Percentiles rank a stretch among this genome's conserved stretches.
phyloP scores from a whole-genome alignment of 92 coral and sea anemone species.

The Parazoanthus atlanticus region DNA sequence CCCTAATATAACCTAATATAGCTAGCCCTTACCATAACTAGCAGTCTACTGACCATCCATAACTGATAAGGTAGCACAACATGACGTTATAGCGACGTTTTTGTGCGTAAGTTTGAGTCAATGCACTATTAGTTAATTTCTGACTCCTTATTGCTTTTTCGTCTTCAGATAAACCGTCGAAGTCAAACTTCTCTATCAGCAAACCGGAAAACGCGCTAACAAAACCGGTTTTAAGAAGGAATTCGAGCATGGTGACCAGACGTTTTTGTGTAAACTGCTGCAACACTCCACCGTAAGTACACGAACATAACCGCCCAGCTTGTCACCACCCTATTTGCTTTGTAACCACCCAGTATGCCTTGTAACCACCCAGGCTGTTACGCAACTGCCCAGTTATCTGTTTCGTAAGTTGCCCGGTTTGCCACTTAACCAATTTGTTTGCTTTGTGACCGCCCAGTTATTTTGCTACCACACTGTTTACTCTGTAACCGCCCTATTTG shows the following conservation, averaged over 20 bases:
- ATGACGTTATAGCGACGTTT: too few species aligned
- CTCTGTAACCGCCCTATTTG: too few species aligned
- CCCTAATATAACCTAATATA: too few species aligned
- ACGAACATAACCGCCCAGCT: not conserved
- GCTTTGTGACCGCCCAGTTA: not conserved
- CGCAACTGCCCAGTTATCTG: not conserved
- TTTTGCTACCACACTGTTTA: too few species aligned
- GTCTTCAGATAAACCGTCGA: not conserved
- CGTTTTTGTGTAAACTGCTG: conserved; percentile 15
- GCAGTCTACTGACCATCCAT: not conserved
- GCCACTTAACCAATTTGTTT: not conserved
- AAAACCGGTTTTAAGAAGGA: not conserved
- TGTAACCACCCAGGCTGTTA: not conserved
- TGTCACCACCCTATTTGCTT: not conserved
- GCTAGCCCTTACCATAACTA: too few species aligned
- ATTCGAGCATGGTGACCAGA: not conserved
- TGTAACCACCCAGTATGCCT: not conserved
- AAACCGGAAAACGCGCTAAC: not conserved
- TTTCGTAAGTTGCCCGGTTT: not conserved
- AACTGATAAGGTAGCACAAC: not conserved
- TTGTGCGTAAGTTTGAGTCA: not conserved
- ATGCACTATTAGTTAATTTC: not conserved
- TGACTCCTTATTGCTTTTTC: not conserved
- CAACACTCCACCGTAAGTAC: conserved; percentile 31
- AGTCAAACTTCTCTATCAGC: not conserved